Percentiles rank a stretch among this genome's conserved stretches.
Evolutionary conservation across 1,140 invertebrate species (phyloP).

Genomic region (Reticulitermes speratus): DNA sequence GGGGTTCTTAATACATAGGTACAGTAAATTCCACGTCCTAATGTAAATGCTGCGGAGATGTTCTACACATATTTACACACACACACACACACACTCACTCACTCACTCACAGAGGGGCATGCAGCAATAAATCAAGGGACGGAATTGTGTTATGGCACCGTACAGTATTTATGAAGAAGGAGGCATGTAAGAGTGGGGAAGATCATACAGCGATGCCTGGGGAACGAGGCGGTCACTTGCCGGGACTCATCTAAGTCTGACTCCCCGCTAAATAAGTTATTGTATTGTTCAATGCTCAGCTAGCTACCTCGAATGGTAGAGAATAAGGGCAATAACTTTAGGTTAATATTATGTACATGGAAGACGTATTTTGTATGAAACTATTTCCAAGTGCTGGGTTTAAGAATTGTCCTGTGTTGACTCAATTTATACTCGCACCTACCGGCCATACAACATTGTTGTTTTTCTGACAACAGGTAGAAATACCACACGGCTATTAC

Average conservation of each 20-base stretch:
- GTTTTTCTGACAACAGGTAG: too few relatives aligned
- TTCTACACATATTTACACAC: background rate
- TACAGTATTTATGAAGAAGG: background rate
- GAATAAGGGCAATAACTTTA: background rate
- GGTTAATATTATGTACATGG: background rate
- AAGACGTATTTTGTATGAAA: background rate
- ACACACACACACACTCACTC: background rate
- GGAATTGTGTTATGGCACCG: background rate
- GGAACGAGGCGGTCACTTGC: conserved; percentile 1
- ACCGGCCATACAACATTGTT: too few relatives aligned
- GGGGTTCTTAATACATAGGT: background rate
- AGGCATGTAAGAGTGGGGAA: background rate
- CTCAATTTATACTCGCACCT: too few relatives aligned
- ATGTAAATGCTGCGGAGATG: background rate
- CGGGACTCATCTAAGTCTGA: background rate
- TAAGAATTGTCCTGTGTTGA: too few relatives aligned
- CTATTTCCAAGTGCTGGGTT: too few relatives aligned
- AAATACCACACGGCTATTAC: too few relatives aligned
- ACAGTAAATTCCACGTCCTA: conserved; percentile 6
- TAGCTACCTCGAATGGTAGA: background rate
- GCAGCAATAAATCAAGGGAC: background rate
- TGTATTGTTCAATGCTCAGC: background rate
- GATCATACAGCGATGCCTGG: background rate
- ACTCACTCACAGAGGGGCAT: background rate
- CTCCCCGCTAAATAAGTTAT: conserved; percentile 9